Percentiles rank a stretch among this genome's conserved stretches.
These are phyloP conservation scores for Dendrophyllia cribrosa DNA, from an alignment of 64 coral and sea anemone genomes.

Conservation along the genomic window DNA sequence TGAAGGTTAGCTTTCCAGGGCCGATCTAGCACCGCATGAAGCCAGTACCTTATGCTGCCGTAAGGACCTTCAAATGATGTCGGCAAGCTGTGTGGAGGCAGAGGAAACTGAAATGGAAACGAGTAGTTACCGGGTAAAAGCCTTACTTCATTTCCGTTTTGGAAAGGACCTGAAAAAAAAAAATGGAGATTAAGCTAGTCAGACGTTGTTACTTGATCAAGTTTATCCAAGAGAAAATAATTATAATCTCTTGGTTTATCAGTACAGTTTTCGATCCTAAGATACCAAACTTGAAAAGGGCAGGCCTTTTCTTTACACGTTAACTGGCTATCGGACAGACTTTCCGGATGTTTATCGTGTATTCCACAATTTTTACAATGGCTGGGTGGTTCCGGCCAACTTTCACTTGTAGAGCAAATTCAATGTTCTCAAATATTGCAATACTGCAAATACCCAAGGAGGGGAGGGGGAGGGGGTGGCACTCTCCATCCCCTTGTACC, in stretches of 20 bases:
- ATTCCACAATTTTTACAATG: no score
- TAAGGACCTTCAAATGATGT: slow-evolving; percentile 40
- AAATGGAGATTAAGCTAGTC: not conserved
- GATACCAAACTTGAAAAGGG: no score
- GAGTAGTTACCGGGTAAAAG: slow-evolving; percentile 35
- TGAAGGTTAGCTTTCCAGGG: not conserved
- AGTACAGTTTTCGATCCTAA: no score
- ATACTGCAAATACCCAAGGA: no score
- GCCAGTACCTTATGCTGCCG: slow-evolving; percentile 26
- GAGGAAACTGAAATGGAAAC: slow-evolving; percentile 24
- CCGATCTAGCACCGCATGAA: slow-evolving; percentile 1
- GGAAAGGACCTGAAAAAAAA: not conserved
- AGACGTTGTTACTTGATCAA: not conserved
- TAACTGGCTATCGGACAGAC: no score
- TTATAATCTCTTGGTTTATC: not conserved
- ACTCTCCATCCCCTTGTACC: no score
- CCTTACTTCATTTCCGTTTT: not conserved
- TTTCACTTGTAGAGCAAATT: no score
- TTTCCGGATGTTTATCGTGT: no score
- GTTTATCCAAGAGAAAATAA: not conserved
- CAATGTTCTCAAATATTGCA: no score
- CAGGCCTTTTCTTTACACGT: no score
- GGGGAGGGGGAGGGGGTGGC: no score
- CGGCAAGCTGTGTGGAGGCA: slow-evolving; percentile 3
- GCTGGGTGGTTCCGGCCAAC: no score